Base-by-base conservation (phyloP, 2,797 vertebrate species). In the Ctenopoma kingsleyae region DNA sequence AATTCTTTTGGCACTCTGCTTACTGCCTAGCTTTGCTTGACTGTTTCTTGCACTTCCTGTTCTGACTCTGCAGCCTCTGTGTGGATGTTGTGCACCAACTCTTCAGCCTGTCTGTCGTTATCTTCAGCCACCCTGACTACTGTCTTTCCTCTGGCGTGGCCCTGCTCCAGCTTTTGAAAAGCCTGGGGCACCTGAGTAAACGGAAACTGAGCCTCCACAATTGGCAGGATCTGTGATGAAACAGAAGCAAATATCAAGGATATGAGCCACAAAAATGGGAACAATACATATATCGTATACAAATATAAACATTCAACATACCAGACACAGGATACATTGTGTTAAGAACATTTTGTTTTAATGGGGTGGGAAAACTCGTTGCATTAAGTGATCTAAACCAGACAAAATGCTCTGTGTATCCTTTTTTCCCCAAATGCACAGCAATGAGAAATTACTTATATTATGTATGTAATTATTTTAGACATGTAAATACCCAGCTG, bases 131-230 rank as follows among this genome's bases (percentile, higher is more conserved):
- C 92, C 22, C 79, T 82, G 30, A 99, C 91, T 4, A 99, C 97
- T 0, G 96, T 99, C 94, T 99, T 99, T 49, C 98, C 98, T 68
- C 97, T 93, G 51, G 98, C 96, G 0, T 98, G 97, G 68, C 98
- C 98, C 78, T 91, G 87, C 90, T 99, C 97, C 87, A 98, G 35
- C 88, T 97, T 99, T 90, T 93, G 93, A 81, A 99, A 98, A 61
- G 97, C 98, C 91, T 97, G 93, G 43, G 97, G 98, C 71, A 99
- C 97, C 86, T 98, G 91, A 72, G 92, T 85, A 76, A 99, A 98
- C 23, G 95, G 83, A 80, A 97, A 98, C 49, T 95, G 93, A 76
- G 96, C 84, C 76, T 99, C 96, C 84, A 99, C 95, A 40, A 99
- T 96, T 0, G 98, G 96, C 67, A 93, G 93, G 76, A 99, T 96